Evolutionary conservation across 2,113 vertebrate genomes (phyloP).

Genomic region (Hipposideros armiger): DNA sequence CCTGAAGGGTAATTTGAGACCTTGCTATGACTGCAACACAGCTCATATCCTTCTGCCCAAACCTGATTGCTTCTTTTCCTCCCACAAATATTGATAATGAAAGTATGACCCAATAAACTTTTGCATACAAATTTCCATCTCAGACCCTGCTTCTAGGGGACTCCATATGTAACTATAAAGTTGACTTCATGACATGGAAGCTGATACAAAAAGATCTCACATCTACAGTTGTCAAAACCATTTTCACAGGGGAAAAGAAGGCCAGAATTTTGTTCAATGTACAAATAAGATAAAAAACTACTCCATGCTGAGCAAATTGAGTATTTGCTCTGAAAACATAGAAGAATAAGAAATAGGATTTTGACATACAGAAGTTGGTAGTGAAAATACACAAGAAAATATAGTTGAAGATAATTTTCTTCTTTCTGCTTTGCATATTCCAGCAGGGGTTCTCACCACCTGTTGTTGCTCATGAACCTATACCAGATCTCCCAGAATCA

Average conservation of each 20-base stretch:
- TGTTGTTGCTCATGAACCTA: neutral
- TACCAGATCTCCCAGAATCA: neutral
- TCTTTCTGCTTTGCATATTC: conserved; percentile 42
- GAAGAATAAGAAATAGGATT: conserved; percentile 43
- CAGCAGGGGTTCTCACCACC: neutral
- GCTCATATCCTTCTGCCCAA: neutral
- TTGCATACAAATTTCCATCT: neutral
- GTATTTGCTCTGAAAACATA: conserved; percentile 43
- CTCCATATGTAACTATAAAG: neutral
- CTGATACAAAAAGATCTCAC: conserved; percentile 30
- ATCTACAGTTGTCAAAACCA: conserved; percentile 28
- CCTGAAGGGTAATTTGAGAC: neutral
- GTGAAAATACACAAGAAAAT: conserved; percentile 44
- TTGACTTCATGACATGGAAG: conserved; percentile 8
- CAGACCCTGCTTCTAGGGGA: neutral
- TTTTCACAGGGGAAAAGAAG: neutral
- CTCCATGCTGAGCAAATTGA: conserved; percentile 15
- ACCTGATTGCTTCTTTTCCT: neutral
- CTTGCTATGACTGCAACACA: neutral
- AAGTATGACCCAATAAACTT: neutral
- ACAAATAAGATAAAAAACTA: conserved; percentile 44
- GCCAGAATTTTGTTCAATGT: conserved; percentile 15
- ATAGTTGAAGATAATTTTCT: conserved; percentile 26
- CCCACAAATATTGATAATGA: neutral
- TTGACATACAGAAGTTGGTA: conserved; percentile 17